These are phyloP conservation scores for Palythoa heliodiscus DNA, from an alignment of 92 coral and sea anemone species.

Conservation along the genomic window DNA sequence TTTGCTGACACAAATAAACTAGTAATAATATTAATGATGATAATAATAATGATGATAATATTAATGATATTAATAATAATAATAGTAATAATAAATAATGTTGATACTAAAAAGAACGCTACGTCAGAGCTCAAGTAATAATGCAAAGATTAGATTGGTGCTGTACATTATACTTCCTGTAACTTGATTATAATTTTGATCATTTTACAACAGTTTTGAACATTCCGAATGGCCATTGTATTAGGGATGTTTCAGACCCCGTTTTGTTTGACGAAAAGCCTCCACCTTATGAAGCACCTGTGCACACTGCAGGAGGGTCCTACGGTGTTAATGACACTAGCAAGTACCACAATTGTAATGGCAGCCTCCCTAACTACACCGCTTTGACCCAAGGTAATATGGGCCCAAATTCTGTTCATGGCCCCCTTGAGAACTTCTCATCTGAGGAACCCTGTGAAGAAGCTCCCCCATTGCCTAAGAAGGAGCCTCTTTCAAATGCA, in stretches of 20 bases:
- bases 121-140: too few relatives aligned
- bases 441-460: slow-evolving; percentile 39
- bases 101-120: too few relatives aligned
- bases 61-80: too few relatives aligned
- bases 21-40: too few relatives aligned
- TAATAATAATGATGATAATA: too few relatives aligned
- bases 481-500: slow-evolving; percentile 42
- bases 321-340: background rate
- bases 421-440: background rate
- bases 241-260: slow-evolving; percentile 2
- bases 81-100: too few relatives aligned
- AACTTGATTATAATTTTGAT: background rate
- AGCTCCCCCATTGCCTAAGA: slow-evolving; percentile 59
- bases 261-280: slow-evolving; percentile 35
- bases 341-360: slow-evolving; percentile 15
- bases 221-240: slow-evolving; percentile 34
- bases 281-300: slow-evolving; percentile 33
- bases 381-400: background rate
- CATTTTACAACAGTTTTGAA: background rate
- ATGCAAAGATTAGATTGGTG: too few relatives aligned
- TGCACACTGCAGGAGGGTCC: background rate
- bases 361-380: slow-evolving; percentile 4
- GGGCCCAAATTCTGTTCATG: background rate
- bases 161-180: background rate
- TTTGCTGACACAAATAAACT: too few relatives aligned